Evolutionary conservation across 2,888 invertebrate genomes (phyloP).

Genomic region (Sphaerophoria taeniata): DNA sequence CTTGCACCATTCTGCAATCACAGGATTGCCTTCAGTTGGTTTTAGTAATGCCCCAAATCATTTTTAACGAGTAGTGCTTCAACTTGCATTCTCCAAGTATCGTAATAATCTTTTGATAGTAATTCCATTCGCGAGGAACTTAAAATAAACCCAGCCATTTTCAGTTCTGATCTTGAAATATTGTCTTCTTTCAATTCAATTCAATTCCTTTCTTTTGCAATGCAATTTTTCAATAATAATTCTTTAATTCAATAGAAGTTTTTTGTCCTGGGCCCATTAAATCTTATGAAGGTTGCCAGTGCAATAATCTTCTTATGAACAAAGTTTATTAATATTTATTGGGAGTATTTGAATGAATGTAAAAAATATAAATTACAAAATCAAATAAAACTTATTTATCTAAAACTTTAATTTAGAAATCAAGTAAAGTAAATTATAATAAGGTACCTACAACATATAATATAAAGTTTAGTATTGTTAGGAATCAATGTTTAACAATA

Average conservation of each 20-base stretch:
- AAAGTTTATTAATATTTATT: too few species aligned
- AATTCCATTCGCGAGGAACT: conserved; percentile 34
- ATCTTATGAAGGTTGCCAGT: too few species aligned
- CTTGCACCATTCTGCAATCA: conserved; percentile 25
- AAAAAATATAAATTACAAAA: too few species aligned
- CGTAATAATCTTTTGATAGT: conserved; percentile 51
- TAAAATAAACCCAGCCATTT: neutral
- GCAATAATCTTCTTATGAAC: too few species aligned
- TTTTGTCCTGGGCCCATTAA: conserved; percentile 2
- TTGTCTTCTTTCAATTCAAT: neutral
- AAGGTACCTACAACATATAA: too few species aligned
- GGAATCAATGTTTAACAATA: too few species aligned
- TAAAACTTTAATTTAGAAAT: too few species aligned
- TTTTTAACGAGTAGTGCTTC: conserved; percentile 52
- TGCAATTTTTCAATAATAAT: neutral
- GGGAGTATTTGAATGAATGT: too few species aligned
- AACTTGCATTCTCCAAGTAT: conserved; percentile 59
- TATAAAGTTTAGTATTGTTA: too few species aligned
- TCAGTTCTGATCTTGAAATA: neutral
- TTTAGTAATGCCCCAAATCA: conserved; percentile 26
- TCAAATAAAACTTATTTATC: too few species aligned
- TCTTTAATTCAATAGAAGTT: neutral
- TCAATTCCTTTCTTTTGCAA: neutral
- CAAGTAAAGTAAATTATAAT: too few species aligned
- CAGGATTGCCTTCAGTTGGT: conserved; percentile 2